Percentiles rank a stretch among this genome's conserved stretches.
These are phyloP conservation scores for Podocnemis expansa DNA, from an alignment of 2,113 vertebrate genomes.

Conservation along the genomic window DNA sequence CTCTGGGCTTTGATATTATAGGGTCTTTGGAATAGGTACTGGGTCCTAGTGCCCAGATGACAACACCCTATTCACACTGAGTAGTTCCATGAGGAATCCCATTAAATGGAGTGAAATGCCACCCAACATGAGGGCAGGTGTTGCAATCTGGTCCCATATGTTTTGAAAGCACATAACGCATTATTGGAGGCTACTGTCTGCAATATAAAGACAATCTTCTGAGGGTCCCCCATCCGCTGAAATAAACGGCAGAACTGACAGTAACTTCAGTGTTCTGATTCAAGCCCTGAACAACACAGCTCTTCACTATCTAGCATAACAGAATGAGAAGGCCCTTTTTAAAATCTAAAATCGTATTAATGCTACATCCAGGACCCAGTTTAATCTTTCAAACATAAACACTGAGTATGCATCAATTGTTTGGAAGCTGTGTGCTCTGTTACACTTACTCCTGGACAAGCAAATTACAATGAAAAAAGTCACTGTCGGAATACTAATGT, in stretches of 20 bases:
- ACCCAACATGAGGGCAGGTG: not conserved
- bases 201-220: conserved; percentile 19
- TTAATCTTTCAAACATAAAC: conserved; percentile 16
- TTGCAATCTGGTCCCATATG: not conserved
- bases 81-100: not conserved
- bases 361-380: not conserved
- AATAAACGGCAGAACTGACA: conserved; percentile 21
- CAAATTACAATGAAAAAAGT: conserved; percentile 72
- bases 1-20: not conserved
- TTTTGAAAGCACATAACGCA: not conserved
- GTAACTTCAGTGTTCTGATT: not conserved
- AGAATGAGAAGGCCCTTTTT: conserved; percentile 14
- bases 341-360: conserved; percentile 19
- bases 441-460: conserved; percentile 49
- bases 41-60: not conserved
- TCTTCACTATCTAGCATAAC: conserved; percentile 1
- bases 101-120: not conserved
- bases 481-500: conserved; percentile 70
- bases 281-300: not conserved
- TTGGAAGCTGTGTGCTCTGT: conserved; percentile 30
- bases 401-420: conserved; percentile 13
- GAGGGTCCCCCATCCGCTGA: not conserved
- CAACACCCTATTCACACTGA: not conserved
- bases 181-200: not conserved
- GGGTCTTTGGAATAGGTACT: not conserved